These are phyloP conservation scores for Triplophysa siluroides DNA, from an alignment of 2,113 vertebrate genomes.

Conservation along the genomic window DNA sequence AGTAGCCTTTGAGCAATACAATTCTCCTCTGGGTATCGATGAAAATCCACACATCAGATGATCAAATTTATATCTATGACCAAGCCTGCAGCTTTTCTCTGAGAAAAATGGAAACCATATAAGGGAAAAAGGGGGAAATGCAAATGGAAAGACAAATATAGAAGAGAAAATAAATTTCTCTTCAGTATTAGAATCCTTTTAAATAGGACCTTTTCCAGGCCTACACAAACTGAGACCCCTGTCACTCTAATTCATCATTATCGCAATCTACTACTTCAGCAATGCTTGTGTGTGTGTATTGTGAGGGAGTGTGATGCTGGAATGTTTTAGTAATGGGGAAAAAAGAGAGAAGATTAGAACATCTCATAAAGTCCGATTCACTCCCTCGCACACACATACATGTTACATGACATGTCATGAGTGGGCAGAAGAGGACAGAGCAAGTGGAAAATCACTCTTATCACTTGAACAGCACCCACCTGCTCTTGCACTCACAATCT, in stretches of 20 bases:
- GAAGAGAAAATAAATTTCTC: not conserved
- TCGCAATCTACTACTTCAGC: conserved; percentile 20
- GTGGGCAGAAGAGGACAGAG: conserved; percentile 8
- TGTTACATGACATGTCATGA: not conserved
- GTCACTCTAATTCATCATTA: conserved; percentile 19
- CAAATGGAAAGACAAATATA: not conserved
- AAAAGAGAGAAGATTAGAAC: conserved; percentile 31
- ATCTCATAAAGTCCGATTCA: conserved; percentile 36
- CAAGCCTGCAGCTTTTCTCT: conserved; percentile 40
- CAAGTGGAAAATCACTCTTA: conserved; percentile 40
- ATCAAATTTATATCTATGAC: conserved; percentile 47
- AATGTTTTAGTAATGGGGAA: conserved; percentile 44
- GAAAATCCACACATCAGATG: conserved; percentile 30
- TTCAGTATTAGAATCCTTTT: too few species aligned
- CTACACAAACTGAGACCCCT: not conserved
- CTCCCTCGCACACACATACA: conserved; percentile 17
- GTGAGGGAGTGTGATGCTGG: conserved; percentile 45
- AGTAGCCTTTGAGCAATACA: too few species aligned
- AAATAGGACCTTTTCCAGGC: not conserved
- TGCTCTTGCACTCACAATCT: conserved; percentile 22
- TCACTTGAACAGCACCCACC: conserved; percentile 5
- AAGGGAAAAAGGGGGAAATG: conserved; percentile 26
- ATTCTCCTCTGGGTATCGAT: not conserved
- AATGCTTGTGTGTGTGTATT: not conserved
- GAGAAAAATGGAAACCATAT: conserved; percentile 37